Conservation (phyloP, 2,113 vertebrate species). For the Crocuta crocuta region DNA sequence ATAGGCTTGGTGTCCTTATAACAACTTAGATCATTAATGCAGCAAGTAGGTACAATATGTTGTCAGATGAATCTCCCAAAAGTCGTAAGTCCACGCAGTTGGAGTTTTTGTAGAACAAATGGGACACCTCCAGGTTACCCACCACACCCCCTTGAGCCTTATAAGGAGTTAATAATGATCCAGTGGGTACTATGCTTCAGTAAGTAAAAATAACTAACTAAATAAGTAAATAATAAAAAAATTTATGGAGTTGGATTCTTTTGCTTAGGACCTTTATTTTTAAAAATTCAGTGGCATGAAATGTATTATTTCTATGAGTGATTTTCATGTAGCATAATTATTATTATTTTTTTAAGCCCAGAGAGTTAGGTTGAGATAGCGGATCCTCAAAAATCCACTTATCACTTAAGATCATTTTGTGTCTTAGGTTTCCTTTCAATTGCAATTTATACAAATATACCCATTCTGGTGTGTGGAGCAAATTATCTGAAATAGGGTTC, state of each 20-base stretch:
- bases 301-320: background rate
- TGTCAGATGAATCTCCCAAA: background rate
- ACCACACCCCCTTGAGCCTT: background rate
- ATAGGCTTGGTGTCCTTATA: background rate
- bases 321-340: constrained; percentile 7
- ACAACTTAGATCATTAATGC: background rate
- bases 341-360: background rate
- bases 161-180: background rate
- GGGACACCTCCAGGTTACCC: background rate
- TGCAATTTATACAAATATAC: background rate
- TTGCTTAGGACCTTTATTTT: constrained; percentile 39
- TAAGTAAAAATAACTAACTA: background rate
- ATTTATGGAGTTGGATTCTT: background rate
- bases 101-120: background rate
- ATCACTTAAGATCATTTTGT: constrained; percentile 4
- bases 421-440: constrained; percentile 1
- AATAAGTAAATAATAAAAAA: background rate
- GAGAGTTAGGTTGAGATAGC: background rate
- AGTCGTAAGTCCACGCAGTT: background rate
- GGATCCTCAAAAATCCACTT: constrained; percentile 5
- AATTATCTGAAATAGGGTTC: background rate
- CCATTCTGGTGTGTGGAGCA: background rate
- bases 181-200: background rate
- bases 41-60: background rate
- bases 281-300: background rate